These are phyloP conservation scores for Boulengeromyrus knoepffleri DNA, from an alignment of 2,113 vertebrate genomes.

Conservation along the genomic window DNA sequence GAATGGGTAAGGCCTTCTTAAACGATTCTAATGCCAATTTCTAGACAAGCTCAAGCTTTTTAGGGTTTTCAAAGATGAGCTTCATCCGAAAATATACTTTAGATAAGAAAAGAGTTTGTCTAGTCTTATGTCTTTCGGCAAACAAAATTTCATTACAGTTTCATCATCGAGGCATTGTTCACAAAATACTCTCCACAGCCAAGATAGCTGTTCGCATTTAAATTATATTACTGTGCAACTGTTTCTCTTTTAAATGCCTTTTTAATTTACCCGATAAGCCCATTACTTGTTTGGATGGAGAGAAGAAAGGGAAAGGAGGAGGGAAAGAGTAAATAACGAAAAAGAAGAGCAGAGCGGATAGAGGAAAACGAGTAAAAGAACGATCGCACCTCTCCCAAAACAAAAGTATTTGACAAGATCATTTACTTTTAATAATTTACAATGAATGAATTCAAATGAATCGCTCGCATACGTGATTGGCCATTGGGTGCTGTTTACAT, in stretches of 20 bases:
- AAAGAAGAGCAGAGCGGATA: background rate
- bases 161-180: background rate
- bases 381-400: background rate
- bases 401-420: background rate
- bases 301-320: background rate
- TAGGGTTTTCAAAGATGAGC: background rate
- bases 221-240: background rate
- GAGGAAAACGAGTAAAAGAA: background rate
- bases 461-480: background rate
- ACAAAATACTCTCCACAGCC: background rate
- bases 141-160: conserved; percentile 11
- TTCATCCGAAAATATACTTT: background rate
- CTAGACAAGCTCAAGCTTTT: background rate
- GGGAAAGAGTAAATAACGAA: background rate
- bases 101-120: conserved; percentile 4
- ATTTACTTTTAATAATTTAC: background rate
- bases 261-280: background rate
- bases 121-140: conserved; percentile 6
- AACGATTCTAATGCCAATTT: background rate
- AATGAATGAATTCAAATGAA: background rate
- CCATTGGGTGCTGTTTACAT: background rate
- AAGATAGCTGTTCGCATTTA: background rate
- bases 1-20: background rate
- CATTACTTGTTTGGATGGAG: background rate
- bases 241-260: background rate